Conservation (phyloP, 2,797 vertebrate species). For the Myotis myotis region DNA sequence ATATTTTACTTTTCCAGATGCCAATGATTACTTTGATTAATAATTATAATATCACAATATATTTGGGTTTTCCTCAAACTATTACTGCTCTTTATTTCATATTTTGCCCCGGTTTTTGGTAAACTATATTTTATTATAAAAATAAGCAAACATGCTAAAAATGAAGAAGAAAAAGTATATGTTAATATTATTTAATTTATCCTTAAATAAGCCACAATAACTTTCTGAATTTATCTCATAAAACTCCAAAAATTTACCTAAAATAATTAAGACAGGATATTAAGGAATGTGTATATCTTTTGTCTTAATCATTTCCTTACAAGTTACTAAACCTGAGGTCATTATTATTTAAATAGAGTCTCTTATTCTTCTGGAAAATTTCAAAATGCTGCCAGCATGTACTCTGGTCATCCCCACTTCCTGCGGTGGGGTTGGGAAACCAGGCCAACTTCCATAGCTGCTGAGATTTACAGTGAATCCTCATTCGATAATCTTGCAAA, state of each 20-base stretch:
- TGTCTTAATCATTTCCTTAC: slow-evolving; percentile 40
- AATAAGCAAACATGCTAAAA: slow-evolving; percentile 19
- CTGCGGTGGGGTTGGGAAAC: slow-evolving; percentile 49
- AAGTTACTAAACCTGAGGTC: slow-evolving; percentile 44
- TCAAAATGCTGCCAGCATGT: slow-evolving; percentile 51
- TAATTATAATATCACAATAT: neutral
- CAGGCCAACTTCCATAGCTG: slow-evolving; percentile 41
- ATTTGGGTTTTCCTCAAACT: neutral
- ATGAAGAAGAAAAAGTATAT: neutral
- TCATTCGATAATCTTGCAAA: slow-evolving; percentile 59
- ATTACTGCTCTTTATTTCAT: neutral
- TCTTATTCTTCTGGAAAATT: slow-evolving; percentile 60
- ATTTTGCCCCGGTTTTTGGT: neutral
- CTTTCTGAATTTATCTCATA: slow-evolving; percentile 22
- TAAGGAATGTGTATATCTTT: slow-evolving; percentile 19
- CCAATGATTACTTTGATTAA: slow-evolving; percentile 8
- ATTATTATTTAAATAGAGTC: slow-evolving; percentile 48
- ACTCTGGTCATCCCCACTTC: slow-evolving; percentile 60
- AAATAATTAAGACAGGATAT: neutral
- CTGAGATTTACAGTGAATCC: slow-evolving; percentile 49
- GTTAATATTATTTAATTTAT: neutral
- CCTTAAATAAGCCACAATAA: slow-evolving; percentile 5
- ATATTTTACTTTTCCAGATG: neutral
- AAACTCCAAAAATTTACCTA: neutral
- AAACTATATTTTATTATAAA: slow-evolving; percentile 45